These are phyloP conservation scores for Danaus plexippus DNA, from an alignment of 1,140 invertebrate species.

Conservation along the genomic window DNA sequence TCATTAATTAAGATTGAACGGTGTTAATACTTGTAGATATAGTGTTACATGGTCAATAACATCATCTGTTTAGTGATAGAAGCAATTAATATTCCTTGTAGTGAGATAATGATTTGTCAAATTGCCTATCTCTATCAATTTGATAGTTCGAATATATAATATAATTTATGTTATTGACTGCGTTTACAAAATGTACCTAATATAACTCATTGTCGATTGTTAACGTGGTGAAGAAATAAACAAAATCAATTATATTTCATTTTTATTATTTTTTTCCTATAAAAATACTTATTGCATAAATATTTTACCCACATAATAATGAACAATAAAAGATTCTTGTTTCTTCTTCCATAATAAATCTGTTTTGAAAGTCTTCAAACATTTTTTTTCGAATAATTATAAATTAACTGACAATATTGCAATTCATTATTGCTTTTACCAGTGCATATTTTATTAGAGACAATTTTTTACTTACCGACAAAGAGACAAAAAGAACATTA, in stretches of 20 bases:
- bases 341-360: no score
- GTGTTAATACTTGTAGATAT: constrained; percentile 42
- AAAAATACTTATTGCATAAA: constrained; percentile 4
- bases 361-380: no score
- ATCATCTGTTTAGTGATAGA: constrained; percentile 14
- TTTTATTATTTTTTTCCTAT: constrained; percentile 12
- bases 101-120: constrained; percentile 16
- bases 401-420: no score
- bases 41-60: constrained; percentile 24
- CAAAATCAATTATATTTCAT: constrained; percentile 20
- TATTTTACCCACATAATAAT: no score
- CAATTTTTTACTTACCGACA: constrained; percentile 19
- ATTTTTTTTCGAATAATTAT: no score
- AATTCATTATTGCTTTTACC: no score
- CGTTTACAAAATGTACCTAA: constrained; percentile 30
- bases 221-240: constrained; percentile 43
- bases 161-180: constrained; percentile 22
- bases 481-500: constrained; percentile 15
- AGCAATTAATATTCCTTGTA: constrained; percentile 16
- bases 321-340: no score
- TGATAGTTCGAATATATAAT: constrained; percentile 12
- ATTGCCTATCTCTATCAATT: constrained; percentile 16
- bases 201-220: constrained; percentile 36
- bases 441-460: constrained; percentile 15
- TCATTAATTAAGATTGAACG: constrained; percentile 59